Base-by-base conservation (phyloP, 2,888 invertebrate genomes). In the Trissolcus japonicus region DNA sequence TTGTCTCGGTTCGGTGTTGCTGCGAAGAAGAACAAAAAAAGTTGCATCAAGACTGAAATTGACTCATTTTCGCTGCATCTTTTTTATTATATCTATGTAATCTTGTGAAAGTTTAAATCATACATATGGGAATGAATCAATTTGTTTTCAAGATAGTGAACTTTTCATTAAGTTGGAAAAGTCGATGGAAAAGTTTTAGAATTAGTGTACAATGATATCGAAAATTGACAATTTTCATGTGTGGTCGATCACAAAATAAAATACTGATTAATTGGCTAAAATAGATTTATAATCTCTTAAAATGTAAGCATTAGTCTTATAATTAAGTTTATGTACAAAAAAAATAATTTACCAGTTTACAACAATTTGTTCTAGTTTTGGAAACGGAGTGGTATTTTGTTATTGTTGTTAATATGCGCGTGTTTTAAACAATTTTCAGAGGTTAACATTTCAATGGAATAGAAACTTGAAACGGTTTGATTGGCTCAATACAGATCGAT, bases 291-390 rank as follows among this genome's bases (percentile, higher is more conserved):
- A 67, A 63, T 61, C 54, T 63, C 60, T 74, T 67, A 67, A 74
- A 80, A 81, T 75, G 79, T 76, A 80, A 74, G 6, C 19, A 21
- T 21, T 11, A 50, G 14, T 17, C 40, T 55, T 62, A 57, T 0
- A 67, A 62, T 56, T 62, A 61, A 2, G 21, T 67, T 56, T 68
- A 54, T 79, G 78, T 79, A 65, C 78, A 81, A 76, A 79, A 65
- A 75, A 76, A 51, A 61, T 57, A 43, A 74, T 50, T 59, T 53
- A 40, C 66, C 62, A 71, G 78, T 73, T 66, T 7, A 4, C 40
- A 46, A 7, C 7, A 17, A 51, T 19, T 19, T 51, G 46, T 46
- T 25, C 4, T 25, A 25, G 25, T 25, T 25, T 43, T 43, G n/a
- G 11, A 43, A 43, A 43, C 43, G 43, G 43, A 14, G n/a, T 43